These are phyloP conservation scores for Saccostrea echinata DNA, from an alignment of 1,140 invertebrate species.

Conservation along the genomic window DNA sequence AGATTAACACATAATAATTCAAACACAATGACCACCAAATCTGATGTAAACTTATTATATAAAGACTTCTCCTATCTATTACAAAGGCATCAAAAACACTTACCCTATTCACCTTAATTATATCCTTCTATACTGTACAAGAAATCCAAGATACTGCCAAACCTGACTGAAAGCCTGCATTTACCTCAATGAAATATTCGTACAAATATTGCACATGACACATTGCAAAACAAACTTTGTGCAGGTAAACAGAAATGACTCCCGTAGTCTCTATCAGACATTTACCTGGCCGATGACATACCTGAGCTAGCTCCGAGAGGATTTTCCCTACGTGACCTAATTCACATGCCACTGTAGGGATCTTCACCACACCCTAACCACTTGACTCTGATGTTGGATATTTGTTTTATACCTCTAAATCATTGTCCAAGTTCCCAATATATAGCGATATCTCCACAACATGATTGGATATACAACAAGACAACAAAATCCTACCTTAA, in stretches of 20 bases:
- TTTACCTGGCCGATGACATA: constrained; percentile 27
- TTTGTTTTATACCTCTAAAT: constrained; percentile 18
- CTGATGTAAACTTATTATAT: neutral
- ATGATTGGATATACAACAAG: too few species aligned
- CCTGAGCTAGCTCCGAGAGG: neutral
- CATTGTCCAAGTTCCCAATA: neutral
- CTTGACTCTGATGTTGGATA: neutral
- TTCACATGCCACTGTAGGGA: neutral
- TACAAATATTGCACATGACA: neutral
- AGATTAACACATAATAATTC: neutral
- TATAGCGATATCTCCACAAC: too few species aligned
- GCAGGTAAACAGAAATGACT: neutral
- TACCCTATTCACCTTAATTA: neutral
- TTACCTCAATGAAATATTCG: neutral
- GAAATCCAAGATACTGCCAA: neutral
- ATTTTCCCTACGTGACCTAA: constrained; percentile 24
- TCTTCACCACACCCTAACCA: neutral
- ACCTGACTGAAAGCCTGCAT: neutral
- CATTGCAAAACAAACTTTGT: neutral
- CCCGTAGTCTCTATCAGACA: neutral
- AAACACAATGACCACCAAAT: neutral
- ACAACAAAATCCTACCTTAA: neutral
- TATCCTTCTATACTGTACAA: neutral
- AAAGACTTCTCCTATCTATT: neutral
- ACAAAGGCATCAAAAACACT: neutral